Conservation (phyloP, 1,140 invertebrate species). For the Drosophila paulistorum region DNA sequence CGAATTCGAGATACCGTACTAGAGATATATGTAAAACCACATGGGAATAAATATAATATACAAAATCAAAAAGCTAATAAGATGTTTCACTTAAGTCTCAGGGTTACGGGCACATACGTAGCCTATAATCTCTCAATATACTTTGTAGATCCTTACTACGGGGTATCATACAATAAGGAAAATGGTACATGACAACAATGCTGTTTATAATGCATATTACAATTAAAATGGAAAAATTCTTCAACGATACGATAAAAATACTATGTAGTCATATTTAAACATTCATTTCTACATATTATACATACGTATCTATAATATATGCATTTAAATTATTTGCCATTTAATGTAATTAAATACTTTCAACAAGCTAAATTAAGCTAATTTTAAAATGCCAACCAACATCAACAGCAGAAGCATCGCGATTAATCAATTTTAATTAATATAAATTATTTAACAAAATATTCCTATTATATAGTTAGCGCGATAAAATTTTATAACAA, state of each 20-base stretch:
- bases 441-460: conserved; percentile 8
- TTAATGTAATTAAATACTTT: conserved; percentile 50
- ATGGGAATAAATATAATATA: too few species aligned
- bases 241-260: conserved; percentile 43
- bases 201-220: conserved; percentile 54
- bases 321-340: conserved; percentile 38
- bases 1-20: not conserved
- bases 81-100: too few species aligned
- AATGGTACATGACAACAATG: conserved; percentile 51
- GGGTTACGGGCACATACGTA: too few species aligned
- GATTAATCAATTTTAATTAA: conserved; percentile 10
- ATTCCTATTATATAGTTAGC: not conserved
- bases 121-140: too few species aligned
- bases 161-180: conserved; percentile 26
- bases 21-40: not conserved
- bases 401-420: conserved; percentile 11
- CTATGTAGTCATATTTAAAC: not conserved
- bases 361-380: conserved; percentile 48
- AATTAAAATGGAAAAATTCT: conserved; percentile 36
- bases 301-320: conserved; percentile 22
- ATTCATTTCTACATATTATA: not conserved
- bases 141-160: not conserved
- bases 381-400: conserved; percentile 32
- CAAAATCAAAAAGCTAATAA: too few species aligned
- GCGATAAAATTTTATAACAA: conserved; percentile 11